Evolutionary conservation across 2,888 invertebrate genomes (phyloP), one percentile per base, ranked within the genome.

Genomic region (Brassicogethes aeneus): DNA sequence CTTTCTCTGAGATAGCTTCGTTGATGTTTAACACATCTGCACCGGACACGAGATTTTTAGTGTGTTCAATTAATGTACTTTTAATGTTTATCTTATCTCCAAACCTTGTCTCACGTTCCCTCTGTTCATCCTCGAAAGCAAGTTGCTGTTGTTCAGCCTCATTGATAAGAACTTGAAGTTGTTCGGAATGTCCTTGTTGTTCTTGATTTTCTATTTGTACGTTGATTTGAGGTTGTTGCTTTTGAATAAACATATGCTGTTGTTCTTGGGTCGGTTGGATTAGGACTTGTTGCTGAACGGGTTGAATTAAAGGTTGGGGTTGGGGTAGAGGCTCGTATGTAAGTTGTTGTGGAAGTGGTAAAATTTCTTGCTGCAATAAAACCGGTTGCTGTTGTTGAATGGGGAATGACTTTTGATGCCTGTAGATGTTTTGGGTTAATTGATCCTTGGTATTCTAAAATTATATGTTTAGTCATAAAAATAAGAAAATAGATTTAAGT

Each of bases 1-100:
- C 5, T 7, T 43, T 37, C 5, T 45, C 31, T 3, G 42, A 31
- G 12, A 66, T 62, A 1, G 72, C 72, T n/a, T 64, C 63, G 54
- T 82, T 82, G 1, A 82, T 81, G 54, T 72, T 73, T 7, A 80
- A 52, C 5, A 82, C 70, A 60, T 82, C 81, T 54, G 79, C 75
- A 45, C 77, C 77, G 0, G 76, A 70, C 43, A 82, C 75, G 7
- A 80, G 62, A 59, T 79, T 75, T 56, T 74, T 74, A 1, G 77
- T 77, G 2, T 71, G 75, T 32, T 73, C 73, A 10, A 77, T 74
- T 31, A 79, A 61, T 52, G 71, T 74, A 2, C 70, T 69, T 31
- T 32, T 41, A 68, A 44, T 39, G 17, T 45, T 61, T 12, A 58
- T 57, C 50, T 61, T 69, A 1, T 54, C 54, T 17, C 70, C 73